phyloP scores from a whole-genome alignment of 2,113 vertebrate genomes.

The Protobothrops flavoviridis region DNA sequence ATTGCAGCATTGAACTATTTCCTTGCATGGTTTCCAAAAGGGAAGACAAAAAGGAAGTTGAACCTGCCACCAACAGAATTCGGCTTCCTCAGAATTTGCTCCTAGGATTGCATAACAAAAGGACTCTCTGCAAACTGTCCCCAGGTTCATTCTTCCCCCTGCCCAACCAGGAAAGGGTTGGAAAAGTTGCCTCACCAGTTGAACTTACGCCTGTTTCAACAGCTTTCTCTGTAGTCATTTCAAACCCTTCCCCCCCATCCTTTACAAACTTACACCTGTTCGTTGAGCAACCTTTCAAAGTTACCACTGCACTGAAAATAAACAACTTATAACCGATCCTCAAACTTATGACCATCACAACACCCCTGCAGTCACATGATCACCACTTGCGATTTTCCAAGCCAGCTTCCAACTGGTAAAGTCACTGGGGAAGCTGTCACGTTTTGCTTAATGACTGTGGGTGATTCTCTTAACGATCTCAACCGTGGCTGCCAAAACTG shows the following conservation, averaged over 20 bases:
- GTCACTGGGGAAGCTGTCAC: no score
- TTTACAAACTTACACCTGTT: no score
- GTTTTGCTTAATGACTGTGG: no score
- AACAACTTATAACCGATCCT: no score
- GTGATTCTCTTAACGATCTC: no score
- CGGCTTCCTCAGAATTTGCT: background rate
- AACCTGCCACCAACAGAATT: accelerated
- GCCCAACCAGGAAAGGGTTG: background rate
- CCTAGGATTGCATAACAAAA: background rate
- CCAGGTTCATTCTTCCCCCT: background rate
- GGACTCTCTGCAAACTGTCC: background rate
- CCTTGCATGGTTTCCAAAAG: accelerated
- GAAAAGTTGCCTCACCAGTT: background rate
- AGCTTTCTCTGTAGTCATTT: background rate
- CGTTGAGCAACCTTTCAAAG: no score
- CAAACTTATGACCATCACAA: no score
- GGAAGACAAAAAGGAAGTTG: background rate
- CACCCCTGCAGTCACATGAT: no score
- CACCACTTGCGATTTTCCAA: no score
- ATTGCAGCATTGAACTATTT: background rate
- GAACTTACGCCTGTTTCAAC: background rate
- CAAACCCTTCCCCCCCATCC: background rate
- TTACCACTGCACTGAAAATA: accelerated
- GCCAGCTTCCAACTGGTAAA: no score
- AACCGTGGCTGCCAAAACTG: no score